phyloP scores from a whole-genome alignment of 2,888 invertebrate genomes.

The Tinea pellionella region DNA sequence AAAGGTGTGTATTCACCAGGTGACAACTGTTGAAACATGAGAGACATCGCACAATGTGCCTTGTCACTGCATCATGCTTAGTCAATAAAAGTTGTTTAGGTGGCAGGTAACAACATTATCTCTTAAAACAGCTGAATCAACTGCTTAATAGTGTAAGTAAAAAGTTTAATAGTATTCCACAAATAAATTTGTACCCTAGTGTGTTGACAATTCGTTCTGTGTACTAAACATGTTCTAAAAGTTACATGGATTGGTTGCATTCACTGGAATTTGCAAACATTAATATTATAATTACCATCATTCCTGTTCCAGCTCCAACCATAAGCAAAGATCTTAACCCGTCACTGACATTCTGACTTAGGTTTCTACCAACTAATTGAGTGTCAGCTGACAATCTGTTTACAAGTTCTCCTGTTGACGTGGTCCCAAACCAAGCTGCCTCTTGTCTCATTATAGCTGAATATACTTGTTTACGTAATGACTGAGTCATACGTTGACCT shows the following conservation, averaged over 20 bases:
- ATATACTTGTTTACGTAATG: constrained; percentile 82
- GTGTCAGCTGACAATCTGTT: constrained; percentile 93
- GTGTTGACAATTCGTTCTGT: no score
- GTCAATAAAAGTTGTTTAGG: no score
- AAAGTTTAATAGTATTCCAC: no score
- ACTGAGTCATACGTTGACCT: constrained; percentile 90
- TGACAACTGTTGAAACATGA: no score
- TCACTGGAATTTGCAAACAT: background rate
- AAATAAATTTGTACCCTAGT: no score
- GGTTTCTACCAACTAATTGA: constrained; percentile 88
- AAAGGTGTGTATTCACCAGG: no score
- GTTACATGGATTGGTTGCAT: background rate
- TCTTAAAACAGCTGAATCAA: no score
- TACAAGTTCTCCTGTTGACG: constrained; percentile 91
- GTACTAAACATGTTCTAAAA: no score
- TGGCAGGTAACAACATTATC: no score
- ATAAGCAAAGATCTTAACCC: constrained; percentile 90
- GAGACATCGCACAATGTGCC: no score
- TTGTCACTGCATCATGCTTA: no score
- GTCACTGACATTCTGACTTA: constrained; percentile 95
- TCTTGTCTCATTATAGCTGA: constrained; percentile 86
- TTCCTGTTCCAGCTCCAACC: constrained; percentile 87
- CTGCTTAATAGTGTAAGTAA: no score
- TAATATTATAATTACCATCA: constrained; percentile 79
- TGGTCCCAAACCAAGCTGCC: constrained; percentile 90